phyloP scores from a whole-genome alignment of 1,140 invertebrate genomes.

The Drosophila pallidifrons region DNA sequence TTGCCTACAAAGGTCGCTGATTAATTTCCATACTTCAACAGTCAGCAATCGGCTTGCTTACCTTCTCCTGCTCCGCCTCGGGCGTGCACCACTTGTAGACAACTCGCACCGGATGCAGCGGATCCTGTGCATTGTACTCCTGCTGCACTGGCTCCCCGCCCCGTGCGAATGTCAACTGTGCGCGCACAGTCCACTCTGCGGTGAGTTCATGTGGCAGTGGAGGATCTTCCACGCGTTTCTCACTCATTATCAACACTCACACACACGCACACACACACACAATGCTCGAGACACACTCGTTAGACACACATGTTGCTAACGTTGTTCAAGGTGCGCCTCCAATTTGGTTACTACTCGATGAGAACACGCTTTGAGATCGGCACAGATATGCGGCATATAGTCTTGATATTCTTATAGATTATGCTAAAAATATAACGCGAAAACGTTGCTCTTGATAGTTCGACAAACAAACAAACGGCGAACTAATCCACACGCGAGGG shows the following conservation, averaged over 20 bases:
- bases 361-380: slow-evolving; percentile 37
- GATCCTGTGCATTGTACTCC: slow-evolving; percentile 64
- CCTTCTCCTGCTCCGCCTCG: slow-evolving; percentile 63
- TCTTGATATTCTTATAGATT: slow-evolving; percentile 47
- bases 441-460: slow-evolving; percentile 36
- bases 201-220: slow-evolving; percentile 80
- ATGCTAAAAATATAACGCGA: slow-evolving; percentile 67
- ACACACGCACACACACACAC: background rate
- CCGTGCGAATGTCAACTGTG: slow-evolving; percentile 79
- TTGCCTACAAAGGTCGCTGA: slow-evolving; percentile 6
- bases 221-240: slow-evolving; percentile 15
- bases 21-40: background rate
- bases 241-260: background rate
- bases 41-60: slow-evolving; percentile 17
- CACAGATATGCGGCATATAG: slow-evolving; percentile 50
- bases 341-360: slow-evolving; percentile 6
- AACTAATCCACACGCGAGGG: slow-evolving; percentile 33
- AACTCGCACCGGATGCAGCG: slow-evolving; percentile 74
- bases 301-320: slow-evolving; percentile 33
- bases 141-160: slow-evolving; percentile 69
- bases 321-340: slow-evolving; percentile 19
- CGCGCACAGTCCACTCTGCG: slow-evolving; percentile 84
- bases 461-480: slow-evolving; percentile 2
- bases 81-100: slow-evolving; percentile 72
- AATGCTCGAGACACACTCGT: background rate